Evolutionary conservation across 1,140 invertebrate species (phyloP), one percentile per base, ranked within the genome.

Genomic region (Mizuhopecten yessoensis): DNA sequence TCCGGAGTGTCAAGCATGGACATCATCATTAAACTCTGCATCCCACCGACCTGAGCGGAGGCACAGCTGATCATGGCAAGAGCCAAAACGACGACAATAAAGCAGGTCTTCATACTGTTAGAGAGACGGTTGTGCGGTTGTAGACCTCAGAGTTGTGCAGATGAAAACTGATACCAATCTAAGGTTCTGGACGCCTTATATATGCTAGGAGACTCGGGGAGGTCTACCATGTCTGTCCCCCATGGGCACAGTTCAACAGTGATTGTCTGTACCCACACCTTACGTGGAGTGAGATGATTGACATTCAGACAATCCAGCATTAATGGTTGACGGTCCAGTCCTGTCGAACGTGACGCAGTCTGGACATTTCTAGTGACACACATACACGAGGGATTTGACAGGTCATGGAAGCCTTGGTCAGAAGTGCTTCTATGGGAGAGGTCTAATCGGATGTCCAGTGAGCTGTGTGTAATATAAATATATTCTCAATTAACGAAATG

Each of bases 1-100:
- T 75, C 57, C n/a, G 57, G 57, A 29, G 57, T 29, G 29, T 75
- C 57, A 17, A 75, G 29, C 57, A 75, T 75, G 23, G 57, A 75
- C 57, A 75, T 75, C 57, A 75, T 75, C 57, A 75, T 75, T n/a
- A 75, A 29, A 29, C 57, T n/a, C n/a, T 75, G 57, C 57, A 75
- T 75, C 5, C 57, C 57, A 29, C n/a, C 45, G 36, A 39, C 17
- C 11, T 75, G 57, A 29, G 57, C 57, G 0, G 57, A 29, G 0
- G n/a, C 57, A 29, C 57, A 75, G 57, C 57, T 75, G 57, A 75
- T 75, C 57, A 75, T 29, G 57, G 57, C 57, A 23, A 75, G 29
- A 75, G 57, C 57, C 57, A 75, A 29, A 75, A 75, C 57, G 29
- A 75, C 23, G n/a, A 75, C 57, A 11, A 75, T 29, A 2, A 75